phyloP scores from a whole-genome alignment of 2,888 invertebrate species.

The Thyatira batis region DNA sequence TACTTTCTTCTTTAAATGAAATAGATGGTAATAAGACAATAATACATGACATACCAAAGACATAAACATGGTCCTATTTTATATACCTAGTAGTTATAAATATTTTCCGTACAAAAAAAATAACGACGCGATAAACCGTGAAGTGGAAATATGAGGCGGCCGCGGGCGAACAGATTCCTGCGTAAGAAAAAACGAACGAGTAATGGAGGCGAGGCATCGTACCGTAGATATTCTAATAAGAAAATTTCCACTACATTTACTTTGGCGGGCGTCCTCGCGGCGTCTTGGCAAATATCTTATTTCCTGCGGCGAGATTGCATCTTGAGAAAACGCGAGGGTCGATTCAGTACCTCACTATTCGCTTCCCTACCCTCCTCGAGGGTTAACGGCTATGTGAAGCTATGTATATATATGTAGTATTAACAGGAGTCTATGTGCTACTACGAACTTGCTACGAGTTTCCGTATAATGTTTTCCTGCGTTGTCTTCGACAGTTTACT shows the following conservation, averaged over 20 bases:
- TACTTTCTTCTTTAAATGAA: no score
- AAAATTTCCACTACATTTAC: constrained; percentile 84
- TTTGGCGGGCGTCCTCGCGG: constrained; percentile 79
- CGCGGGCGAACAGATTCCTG: constrained; percentile 66
- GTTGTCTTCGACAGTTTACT: constrained; percentile 22
- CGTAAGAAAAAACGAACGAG: constrained; percentile 70
- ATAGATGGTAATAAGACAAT: background rate
- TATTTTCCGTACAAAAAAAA: constrained; percentile 21
- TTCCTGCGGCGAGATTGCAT: constrained; percentile 83
- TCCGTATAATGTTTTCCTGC: constrained; percentile 20
- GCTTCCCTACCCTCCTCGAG: constrained; percentile 58
- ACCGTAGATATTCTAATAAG: constrained; percentile 82
- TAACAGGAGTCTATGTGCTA: constrained; percentile 7
- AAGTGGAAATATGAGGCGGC: constrained; percentile 46
- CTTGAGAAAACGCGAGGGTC: constrained; percentile 82
- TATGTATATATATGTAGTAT: constrained; percentile 24
- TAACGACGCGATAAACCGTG: constrained; percentile 56
- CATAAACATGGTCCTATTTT: background rate
- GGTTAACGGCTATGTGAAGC: constrained; percentile 27
- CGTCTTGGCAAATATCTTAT: constrained; percentile 84
- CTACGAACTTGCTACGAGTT: constrained; percentile 34
- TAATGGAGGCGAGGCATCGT: constrained; percentile 76
- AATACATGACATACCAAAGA: background rate
- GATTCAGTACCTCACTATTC: constrained; percentile 73
- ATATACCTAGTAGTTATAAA: background rate